Evolutionary conservation across 2,797 vertebrate species (phyloP).

Genomic region (Gymnoscopelus microlampas): DNA sequence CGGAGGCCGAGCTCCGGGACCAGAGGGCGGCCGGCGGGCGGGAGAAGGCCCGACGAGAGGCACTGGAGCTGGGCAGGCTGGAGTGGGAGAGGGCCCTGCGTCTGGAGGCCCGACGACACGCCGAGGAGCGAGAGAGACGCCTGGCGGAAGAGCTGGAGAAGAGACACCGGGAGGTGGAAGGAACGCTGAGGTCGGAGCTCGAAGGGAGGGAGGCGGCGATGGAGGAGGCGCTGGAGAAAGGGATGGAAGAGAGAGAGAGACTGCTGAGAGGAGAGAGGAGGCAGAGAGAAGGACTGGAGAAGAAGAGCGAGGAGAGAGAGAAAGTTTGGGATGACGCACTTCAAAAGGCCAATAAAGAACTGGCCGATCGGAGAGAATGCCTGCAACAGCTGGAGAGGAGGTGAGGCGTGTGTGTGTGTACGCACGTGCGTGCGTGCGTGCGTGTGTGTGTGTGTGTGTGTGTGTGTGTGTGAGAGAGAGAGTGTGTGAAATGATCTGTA

Average conservation of each 20-base stretch:
- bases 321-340: constrained; percentile 81
- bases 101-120: constrained; percentile 40
- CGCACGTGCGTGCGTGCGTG: constrained; percentile 26
- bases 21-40: constrained; percentile 76
- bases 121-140: constrained; percentile 32
- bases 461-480: constrained; percentile 6
- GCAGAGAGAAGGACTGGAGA: constrained; percentile 34
- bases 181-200: constrained; percentile 43
- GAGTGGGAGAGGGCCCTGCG: constrained; percentile 51
- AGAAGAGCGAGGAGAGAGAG: constrained; percentile 80
- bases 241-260: constrained; percentile 31
- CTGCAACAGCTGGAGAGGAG: constrained; percentile 83
- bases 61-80: constrained; percentile 66
- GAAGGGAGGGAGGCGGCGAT: constrained; percentile 27
- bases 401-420: constrained; percentile 72
- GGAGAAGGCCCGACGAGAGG: constrained; percentile 82
- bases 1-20: constrained; percentile 83
- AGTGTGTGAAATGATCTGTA: constrained; percentile 52
- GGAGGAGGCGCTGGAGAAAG: constrained; percentile 41
- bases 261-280: constrained; percentile 32
- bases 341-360: constrained; percentile 76
- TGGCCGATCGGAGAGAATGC: constrained; percentile 77
- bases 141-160: constrained; percentile 36
- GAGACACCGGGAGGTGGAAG: constrained; percentile 16
- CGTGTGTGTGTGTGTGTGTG: constrained; percentile 13